A percentile compares a stretch with the other conserved stretches of the same genome.
Evolutionary conservation across 1,140 invertebrate species (phyloP).

Genomic region (Thereuonema tuberculata): DNA sequence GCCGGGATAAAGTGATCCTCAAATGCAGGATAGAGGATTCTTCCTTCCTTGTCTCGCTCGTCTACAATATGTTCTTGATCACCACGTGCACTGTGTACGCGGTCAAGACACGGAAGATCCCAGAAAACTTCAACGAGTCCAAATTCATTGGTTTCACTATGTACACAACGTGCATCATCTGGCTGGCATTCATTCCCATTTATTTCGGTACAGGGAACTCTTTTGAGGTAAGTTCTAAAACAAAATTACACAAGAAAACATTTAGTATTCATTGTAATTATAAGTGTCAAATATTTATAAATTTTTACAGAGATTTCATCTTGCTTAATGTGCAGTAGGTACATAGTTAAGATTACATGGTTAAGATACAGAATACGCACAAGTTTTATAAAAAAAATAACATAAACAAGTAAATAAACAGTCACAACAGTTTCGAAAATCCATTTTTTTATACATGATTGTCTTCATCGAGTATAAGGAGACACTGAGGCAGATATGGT

Average conservation of each 20-base stretch:
- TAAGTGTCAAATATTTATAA: too few species aligned
- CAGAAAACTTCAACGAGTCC: conserved; percentile 49
- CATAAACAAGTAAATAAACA: too few species aligned
- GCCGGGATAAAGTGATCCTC: conserved; percentile 37
- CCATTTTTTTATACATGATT: too few species aligned
- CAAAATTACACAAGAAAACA: background rate
- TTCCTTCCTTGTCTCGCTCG: conserved; percentile 44
- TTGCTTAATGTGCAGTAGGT: background rate
- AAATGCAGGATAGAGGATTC: conserved; percentile 44
- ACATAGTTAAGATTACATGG: background rate
- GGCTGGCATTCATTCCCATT: conserved; percentile 47
- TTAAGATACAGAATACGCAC: too few species aligned
- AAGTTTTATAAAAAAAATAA: too few species aligned
- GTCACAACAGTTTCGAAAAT: too few species aligned
- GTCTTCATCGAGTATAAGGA: too few species aligned
- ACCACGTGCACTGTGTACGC: conserved; percentile 48
- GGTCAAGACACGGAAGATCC: conserved; percentile 45
- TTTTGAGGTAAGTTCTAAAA: conserved; percentile 33
- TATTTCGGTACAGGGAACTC: conserved; percentile 46
- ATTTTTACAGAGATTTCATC: background rate
- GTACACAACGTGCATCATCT: conserved; percentile 52
- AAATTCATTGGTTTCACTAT: conserved; percentile 52
- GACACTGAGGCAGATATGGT: too few species aligned
- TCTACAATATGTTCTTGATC: conserved; percentile 48
- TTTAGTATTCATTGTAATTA: background rate